These are phyloP conservation scores for Synergus laeviventris DNA, from an alignment of 2,888 invertebrate species.

Conservation along the genomic window DNA sequence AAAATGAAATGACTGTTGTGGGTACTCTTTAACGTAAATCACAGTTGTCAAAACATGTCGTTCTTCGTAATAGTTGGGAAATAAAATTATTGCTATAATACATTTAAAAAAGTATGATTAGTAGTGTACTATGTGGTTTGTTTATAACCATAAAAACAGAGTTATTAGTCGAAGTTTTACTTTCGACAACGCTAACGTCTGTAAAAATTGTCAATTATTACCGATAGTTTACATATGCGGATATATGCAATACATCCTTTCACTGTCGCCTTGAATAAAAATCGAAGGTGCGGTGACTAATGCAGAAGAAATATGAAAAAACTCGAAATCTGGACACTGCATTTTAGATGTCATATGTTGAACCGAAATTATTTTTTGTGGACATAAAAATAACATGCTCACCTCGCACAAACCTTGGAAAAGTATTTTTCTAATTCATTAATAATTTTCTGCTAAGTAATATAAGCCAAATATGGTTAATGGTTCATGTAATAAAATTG, in stretches of 20 bases:
- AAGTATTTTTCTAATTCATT: too few relatives aligned
- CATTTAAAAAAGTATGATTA: neutral
- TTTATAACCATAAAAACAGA: neutral
- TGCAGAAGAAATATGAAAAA: too few relatives aligned
- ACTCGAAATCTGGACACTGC: too few relatives aligned
- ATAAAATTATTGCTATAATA: neutral
- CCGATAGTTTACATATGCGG: neutral
- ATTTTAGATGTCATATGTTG: too few relatives aligned
- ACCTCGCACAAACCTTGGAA: too few relatives aligned
- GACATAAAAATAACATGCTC: too few relatives aligned
- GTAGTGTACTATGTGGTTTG: neutral
- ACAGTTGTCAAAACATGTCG: neutral
- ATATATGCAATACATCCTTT: neutral
- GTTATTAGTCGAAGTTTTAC: neutral
- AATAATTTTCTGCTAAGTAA: too few relatives aligned
- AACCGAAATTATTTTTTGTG: too few relatives aligned
- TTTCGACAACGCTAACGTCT: neutral
- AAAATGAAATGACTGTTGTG: neutral
- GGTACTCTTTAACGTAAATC: neutral
- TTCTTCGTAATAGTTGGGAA: neutral
- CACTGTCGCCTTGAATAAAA: too few relatives aligned
- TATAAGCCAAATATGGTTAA: too few relatives aligned
- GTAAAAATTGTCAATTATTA: neutral
- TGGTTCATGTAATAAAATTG: too few relatives aligned
- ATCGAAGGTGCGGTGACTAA: too few relatives aligned